Percentiles rank a stretch among this genome's conserved stretches.
phyloP scores from a whole-genome alignment of 2,113 vertebrate genomes.

The Oxygymnocypris stewartii region DNA sequence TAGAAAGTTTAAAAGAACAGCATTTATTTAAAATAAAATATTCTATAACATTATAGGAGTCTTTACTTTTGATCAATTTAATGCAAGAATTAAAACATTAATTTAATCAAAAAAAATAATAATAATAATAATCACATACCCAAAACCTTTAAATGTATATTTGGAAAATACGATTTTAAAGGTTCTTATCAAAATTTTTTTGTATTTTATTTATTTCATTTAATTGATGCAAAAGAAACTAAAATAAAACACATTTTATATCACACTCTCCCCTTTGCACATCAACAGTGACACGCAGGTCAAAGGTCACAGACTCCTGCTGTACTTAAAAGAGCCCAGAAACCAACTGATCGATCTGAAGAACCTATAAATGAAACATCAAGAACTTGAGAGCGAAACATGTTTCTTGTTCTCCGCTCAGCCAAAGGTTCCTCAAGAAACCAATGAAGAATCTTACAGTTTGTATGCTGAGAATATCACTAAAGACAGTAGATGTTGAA shows the following conservation, averaged over 20 bases:
- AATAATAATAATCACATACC: background rate
- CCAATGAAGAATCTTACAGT: background rate
- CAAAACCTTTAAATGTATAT: background rate
- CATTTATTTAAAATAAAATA: background rate
- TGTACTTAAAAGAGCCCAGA: background rate
- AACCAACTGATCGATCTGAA: background rate
- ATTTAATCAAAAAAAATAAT: too few relatives aligned
- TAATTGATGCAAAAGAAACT: background rate
- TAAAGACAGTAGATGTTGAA: slow-evolving; percentile 1
- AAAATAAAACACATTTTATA: background rate
- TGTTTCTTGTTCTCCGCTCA: background rate
- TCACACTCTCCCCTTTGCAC: background rate
- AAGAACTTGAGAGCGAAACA: background rate
- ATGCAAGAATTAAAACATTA: too few relatives aligned
- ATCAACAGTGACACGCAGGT: background rate
- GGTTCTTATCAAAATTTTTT: background rate
- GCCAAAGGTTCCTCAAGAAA: background rate
- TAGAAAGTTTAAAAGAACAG: too few relatives aligned
- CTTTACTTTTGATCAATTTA: too few relatives aligned
- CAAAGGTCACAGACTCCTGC: background rate
- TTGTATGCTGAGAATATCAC: background rate
- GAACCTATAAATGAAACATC: slow-evolving; percentile 19
- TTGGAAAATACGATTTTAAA: background rate
- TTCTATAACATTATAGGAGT: too few relatives aligned
- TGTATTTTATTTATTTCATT: too few relatives aligned